Base-by-base conservation (phyloP, 1,140 invertebrate genomes). In the Ctenoplectra terminalis region DNA sequence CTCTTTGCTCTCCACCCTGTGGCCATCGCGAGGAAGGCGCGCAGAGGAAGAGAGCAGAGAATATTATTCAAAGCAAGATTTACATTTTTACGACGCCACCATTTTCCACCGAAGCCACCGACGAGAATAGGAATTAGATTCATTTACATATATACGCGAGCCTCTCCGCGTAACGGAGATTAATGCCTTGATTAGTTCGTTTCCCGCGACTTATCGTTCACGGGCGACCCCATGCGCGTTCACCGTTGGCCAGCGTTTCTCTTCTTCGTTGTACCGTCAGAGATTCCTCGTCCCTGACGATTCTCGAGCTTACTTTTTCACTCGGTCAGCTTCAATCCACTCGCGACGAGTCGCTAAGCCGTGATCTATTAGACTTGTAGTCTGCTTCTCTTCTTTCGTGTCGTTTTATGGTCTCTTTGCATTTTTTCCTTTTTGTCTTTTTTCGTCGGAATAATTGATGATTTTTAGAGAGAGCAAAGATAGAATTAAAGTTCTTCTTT, bases 181-280 rank as follows among this genome's bases (percentile, higher is more conserved):
- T 91, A 90, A 91, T 90, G 87, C 86, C 86, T 90, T 90, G 90
- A 91, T 91, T 90, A 91, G 89, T 89, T 88, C 79, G 88, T 88
- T 88, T 88, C 73, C 87, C 77, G 46, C 83, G 80, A 87, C 86
- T 88, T 87, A 87, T 87, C 84, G 81, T 64, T 60, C 50, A 29
- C 26, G 26, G 8, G 11, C 5, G 31, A 11, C 54, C 8, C 40
- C 13, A n/a, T n/a, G n/a, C 17, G 15, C 50, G 29, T 11, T 20
- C 9, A 26, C 9, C 20, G 9, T 34, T 20, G 31, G 20, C 23
- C 46, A 40, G 23, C n/a, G 29, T 72, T 72, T 54, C 60, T 64
- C 26, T 26, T 29, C 52, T 60, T 66, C 54, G 34, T 78, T 75
- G 31, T 50, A 40, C 34, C 8, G 26, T 20, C 40, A 56, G 37